Percentiles rank a stretch among this genome's conserved stretches.
Evolutionary conservation across 2,797 vertebrate species (phyloP).

Genomic region (Phaenicophaeus curvirostris): DNA sequence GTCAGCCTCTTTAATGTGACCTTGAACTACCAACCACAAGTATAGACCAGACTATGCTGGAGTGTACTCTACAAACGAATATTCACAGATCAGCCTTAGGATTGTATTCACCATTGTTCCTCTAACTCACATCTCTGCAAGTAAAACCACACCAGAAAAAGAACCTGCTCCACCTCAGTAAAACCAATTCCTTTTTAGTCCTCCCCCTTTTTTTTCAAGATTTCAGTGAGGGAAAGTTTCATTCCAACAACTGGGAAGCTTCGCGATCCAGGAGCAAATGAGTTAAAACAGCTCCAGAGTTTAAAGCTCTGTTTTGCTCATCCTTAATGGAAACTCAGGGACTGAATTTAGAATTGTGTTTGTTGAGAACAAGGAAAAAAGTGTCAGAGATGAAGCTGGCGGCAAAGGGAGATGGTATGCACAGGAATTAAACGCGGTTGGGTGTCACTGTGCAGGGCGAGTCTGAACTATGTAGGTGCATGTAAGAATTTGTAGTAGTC

Average conservation of each 20-base stretch:
- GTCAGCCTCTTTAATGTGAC: slow-evolving; percentile 16
- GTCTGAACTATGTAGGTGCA: slow-evolving; percentile 61
- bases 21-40: slow-evolving; percentile 9
- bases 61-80: slow-evolving; percentile 26
- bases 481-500: slow-evolving; percentile 66
- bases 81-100: slow-evolving; percentile 9
- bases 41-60: background rate
- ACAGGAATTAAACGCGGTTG: slow-evolving; percentile 57
- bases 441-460: slow-evolving; percentile 63
- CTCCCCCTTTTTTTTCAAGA: background rate
- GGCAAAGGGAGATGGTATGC: slow-evolving; percentile 55
- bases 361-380: slow-evolving; percentile 41
- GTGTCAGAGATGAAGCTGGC: slow-evolving; percentile 39
- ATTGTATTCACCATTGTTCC: background rate
- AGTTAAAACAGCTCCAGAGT: slow-evolving; percentile 46
- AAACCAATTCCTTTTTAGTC: background rate
- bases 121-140: background rate
- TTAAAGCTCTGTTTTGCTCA: slow-evolving; percentile 54
- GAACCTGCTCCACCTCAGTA: background rate
- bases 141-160: slow-evolving; percentile 32
- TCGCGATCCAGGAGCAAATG: slow-evolving; percentile 24
- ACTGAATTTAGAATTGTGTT: slow-evolving; percentile 47
- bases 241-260: background rate
- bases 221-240: background rate
- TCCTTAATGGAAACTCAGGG: slow-evolving; percentile 50